Evolutionary conservation across 2,888 invertebrate species (phyloP), one percentile per base, ranked within the genome.

Genomic region (Eupithecia centaureata): DNA sequence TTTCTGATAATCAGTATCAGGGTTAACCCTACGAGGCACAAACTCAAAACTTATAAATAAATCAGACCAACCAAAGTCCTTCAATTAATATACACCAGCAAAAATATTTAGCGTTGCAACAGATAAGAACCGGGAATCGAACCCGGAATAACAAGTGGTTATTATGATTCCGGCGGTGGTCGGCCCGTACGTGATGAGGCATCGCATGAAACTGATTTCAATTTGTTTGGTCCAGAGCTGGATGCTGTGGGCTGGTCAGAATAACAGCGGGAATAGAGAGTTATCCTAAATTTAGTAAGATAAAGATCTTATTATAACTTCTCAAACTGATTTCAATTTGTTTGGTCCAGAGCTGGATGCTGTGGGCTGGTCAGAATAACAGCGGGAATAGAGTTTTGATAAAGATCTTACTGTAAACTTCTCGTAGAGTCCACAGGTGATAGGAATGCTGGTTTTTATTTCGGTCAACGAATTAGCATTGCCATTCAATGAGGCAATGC

Each of bases 61-160:
- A 57, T 22, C 57, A 56, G 8, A 56, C 54, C 27, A 38, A 61
- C 25, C 38, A 60, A 15, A 57, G 30, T 30, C 60, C 35, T n/a
- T 76, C 80, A 82, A 81, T 82, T 82, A 82, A 81, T 81, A 81
- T 81, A 81, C 76, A 76, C 72, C 73, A 76, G 74, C 76, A 76
- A 72, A 82, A 82, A 82, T 82, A 82, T 81, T 81, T 79, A 82
- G 77, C 75, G 57, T 80, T 79, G 80, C 78, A 74, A 77, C 79
- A 82, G 82, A 82, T 82, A 82, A 82, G 82, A 80, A 79, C 73
- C 67, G 73, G 60, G 73, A 68, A 77, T 72, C 72, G 74, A 76
- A 77, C 68, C 68, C 74, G 72, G 82, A 82, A 83, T 83, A 82
- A 75, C 76, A 83, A 83, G 71, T 71, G 63, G 63, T 75, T 74